phyloP scores from a whole-genome alignment of 2,797 vertebrate species.

The Phaenicophaeus curvirostris region DNA sequence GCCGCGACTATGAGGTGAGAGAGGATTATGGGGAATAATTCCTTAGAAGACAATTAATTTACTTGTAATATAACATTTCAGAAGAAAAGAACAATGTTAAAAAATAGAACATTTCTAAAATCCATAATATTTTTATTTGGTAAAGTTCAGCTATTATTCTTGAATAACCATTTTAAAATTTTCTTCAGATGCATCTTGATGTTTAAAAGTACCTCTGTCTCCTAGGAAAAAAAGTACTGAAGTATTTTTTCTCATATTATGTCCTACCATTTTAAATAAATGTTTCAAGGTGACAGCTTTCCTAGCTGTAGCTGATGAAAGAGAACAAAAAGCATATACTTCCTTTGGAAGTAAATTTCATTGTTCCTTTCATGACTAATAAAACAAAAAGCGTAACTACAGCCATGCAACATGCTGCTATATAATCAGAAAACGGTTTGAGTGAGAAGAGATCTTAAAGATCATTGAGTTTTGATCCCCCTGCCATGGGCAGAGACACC shows the following conservation, averaged over 20 bases:
- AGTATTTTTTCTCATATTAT: background rate
- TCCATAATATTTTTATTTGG: background rate
- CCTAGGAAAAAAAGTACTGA: background rate
- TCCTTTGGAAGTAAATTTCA: background rate
- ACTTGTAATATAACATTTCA: background rate
- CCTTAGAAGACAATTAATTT: background rate
- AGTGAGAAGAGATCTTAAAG: too few relatives aligned
- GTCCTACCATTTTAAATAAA: background rate
- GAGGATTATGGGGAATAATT: background rate
- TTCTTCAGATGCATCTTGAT: background rate
- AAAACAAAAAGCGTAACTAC: background rate
- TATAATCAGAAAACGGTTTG: too few relatives aligned
- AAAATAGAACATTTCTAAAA: background rate
- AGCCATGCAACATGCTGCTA: background rate
- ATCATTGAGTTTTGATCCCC: too few relatives aligned
- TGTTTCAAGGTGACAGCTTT: background rate
- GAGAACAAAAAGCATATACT: background rate
- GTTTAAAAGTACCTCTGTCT: background rate
- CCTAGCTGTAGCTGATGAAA: background rate
- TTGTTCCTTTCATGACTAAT: background rate
- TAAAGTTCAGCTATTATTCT: background rate
- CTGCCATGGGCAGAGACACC: too few relatives aligned
- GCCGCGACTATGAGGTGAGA: background rate
- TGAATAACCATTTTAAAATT: background rate
- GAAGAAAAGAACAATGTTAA: background rate